Evolutionary conservation across 2,888 invertebrate genomes (phyloP).

Genomic region (Apamea anceps): DNA sequence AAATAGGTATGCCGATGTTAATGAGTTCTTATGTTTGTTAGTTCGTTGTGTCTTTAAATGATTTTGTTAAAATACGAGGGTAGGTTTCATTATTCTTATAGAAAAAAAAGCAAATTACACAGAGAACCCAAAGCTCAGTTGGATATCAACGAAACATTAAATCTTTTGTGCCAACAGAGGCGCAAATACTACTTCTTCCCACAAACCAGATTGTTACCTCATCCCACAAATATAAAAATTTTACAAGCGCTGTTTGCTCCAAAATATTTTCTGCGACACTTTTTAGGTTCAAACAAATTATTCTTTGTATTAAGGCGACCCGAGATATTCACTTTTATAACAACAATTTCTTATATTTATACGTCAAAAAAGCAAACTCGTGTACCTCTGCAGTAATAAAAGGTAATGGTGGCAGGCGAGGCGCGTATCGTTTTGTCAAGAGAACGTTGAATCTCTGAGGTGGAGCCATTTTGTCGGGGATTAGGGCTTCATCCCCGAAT

Average conservation of each 20-base stretch:
- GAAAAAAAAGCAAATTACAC: not conserved
- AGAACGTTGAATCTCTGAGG: constrained; percentile 78
- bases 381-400: constrained; percentile 85
- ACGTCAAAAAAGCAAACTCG: constrained; percentile 84
- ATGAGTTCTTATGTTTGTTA: not conserved
- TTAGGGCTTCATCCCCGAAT: constrained; percentile 78
- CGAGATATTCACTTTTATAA: constrained; percentile 78
- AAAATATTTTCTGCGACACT: constrained; percentile 69
- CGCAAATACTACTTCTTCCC: constrained; percentile 24
- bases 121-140: not conserved
- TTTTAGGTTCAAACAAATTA: constrained; percentile 69
- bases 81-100: not conserved
- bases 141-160: constrained; percentile 12
- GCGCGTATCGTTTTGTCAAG: constrained; percentile 79
- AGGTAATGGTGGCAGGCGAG: constrained; percentile 80
- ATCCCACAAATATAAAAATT: constrained; percentile 59
- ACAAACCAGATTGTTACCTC: constrained; percentile 43
- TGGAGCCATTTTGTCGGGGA: constrained; percentile 79
- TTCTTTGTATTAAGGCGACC: constrained; percentile 74
- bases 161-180: constrained; percentile 12
- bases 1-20: not conserved
- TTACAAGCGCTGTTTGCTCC: constrained; percentile 70
- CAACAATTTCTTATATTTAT: constrained; percentile 80
- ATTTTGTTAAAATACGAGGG: not conserved
- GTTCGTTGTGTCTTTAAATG: not conserved